Percentiles rank a stretch among this genome's conserved stretches.
phyloP scores from a whole-genome alignment of 1,140 invertebrate genomes.

The Brachionus paranguensis region DNA sequence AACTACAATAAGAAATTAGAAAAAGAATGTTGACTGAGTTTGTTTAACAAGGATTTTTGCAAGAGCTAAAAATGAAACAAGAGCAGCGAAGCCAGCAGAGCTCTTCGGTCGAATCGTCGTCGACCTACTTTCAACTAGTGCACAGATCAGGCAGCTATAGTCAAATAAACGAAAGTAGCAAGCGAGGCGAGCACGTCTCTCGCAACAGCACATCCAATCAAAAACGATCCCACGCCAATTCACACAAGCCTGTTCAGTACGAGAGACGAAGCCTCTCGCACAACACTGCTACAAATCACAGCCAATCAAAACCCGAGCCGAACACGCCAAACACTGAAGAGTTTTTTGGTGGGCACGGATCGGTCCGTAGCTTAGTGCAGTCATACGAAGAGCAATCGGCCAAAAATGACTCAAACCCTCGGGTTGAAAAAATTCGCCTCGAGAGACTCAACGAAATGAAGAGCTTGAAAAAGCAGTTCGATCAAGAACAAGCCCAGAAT shows the following conservation, averaged over 20 bases:
- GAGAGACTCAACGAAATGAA: slow-evolving; percentile 9
- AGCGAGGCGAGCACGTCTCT: neutral
- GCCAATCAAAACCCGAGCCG: neutral
- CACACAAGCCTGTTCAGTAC: neutral
- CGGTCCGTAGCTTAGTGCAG: slow-evolving; percentile 15
- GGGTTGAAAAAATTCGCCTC: neutral
- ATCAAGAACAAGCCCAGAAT: neutral
- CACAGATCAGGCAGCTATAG: neutral
- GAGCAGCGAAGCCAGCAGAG: slow-evolving; percentile 9
- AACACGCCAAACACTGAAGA: neutral
- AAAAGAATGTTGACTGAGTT: too few species aligned
- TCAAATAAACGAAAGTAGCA: neutral
- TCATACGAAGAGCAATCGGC: slow-evolving; percentile 29
- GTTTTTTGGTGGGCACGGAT: slow-evolving; percentile 18
- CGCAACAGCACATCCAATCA: neutral
- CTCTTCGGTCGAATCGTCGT: slow-evolving; percentile 8
- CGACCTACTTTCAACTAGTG: neutral
- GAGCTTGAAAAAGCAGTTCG: neutral
- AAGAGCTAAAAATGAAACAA: neutral
- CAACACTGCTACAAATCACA: neutral
- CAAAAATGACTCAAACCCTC: neutral
- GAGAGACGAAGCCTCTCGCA: neutral
- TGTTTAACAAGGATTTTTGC: neutral
- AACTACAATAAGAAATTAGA: neutral
- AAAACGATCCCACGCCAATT: neutral